Percentiles rank a stretch among this genome's conserved stretches.
Conservation (phyloP, 2,888 invertebrate genomes). For the Dascillus cervinus region DNA sequence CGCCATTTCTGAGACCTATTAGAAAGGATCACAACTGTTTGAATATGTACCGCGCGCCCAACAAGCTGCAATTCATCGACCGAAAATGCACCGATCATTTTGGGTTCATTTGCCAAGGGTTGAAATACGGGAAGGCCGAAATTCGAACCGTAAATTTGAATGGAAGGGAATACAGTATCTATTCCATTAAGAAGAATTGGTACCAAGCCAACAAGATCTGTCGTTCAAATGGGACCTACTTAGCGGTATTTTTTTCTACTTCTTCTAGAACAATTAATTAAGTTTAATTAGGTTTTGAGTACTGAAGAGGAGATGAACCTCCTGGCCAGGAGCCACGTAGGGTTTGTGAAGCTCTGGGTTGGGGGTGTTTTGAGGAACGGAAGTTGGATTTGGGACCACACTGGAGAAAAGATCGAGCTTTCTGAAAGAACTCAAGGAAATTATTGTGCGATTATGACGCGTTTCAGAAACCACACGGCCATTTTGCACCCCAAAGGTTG, state of each 20-base stretch:
- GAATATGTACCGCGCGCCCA: not conserved
- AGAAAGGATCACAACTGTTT: conserved; percentile 1
- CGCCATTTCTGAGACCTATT: not conserved
- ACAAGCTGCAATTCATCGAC: not conserved
- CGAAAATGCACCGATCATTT: not conserved
- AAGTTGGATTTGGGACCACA: conserved; percentile 3
- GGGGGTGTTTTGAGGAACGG: not conserved
- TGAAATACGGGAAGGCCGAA: not conserved
- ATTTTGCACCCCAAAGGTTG: conserved; percentile 3
- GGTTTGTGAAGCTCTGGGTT: conserved; percentile 2
- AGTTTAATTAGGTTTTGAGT: not conserved
- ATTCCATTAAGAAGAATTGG: conserved; percentile 1
- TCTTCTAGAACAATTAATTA: no score
- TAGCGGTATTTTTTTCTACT: conserved; percentile 4
- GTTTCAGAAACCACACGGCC: no score
- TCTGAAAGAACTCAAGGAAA: no score
- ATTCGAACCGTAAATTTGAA: not conserved
- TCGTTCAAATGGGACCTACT: conserved; percentile 2
- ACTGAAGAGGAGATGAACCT: conserved; percentile 1
- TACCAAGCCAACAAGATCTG: conserved; percentile 3
- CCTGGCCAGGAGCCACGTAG: not conserved
- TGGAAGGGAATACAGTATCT: conserved; percentile 2
- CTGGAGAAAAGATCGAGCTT: not conserved
- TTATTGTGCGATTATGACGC: no score
- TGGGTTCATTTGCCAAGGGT: conserved; percentile 3